Base-by-base conservation (phyloP, 2,113 vertebrate genomes). In the Neotoma lepida region DNA sequence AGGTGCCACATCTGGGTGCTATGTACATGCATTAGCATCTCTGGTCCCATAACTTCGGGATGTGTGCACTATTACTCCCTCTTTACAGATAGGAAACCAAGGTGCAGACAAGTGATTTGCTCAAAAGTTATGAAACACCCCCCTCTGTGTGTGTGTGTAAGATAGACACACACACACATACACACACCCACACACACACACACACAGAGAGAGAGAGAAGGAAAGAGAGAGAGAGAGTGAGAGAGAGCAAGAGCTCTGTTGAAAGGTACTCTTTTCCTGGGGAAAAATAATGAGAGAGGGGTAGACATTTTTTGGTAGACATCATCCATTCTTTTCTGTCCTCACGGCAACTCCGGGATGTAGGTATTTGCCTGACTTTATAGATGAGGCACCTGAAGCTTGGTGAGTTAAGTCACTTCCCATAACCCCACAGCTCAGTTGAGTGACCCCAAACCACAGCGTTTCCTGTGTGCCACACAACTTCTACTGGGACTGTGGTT, bases 11-110 rank as follows among this genome's bases (percentile, higher is more conserved):
- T 51, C 64, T 54, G 46, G 41, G 33, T 35, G 61, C 58, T 35
- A 9, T 24, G 44, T 9, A 46, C 61, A 14, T 12, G 14, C 44
- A 14, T 46, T 20, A 12, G 26, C 17, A 9, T 85, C 61, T 64
- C 44, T 46, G 39, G 6, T 70, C 24, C 54, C 41, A 0, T 33
- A 0, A 39, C 61, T 4, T 58, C 20, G 2, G 84, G 84, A 88
- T 35, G 12, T 2, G 5, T 14, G 6, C 49, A 7, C 3, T 4
- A 0, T 66, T 33, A 20, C 26, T 26, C 24, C 26, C n/a, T 35
- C 73, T 86, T 71, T 84, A 20, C 66, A 93, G 66, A 51, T 15
- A 56, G 84, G 33, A 78, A 54, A 73, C 15, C 6, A 68, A 49
- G 91, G 63, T 54, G 41, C 39, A 56, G 87, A 84, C 51, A 71